A percentile compares a stretch with the other conserved stretches of the same genome.
These are phyloP conservation scores for Machimus rusticus DNA, from an alignment of 2,888 invertebrate genomes.

Conservation along the genomic window DNA sequence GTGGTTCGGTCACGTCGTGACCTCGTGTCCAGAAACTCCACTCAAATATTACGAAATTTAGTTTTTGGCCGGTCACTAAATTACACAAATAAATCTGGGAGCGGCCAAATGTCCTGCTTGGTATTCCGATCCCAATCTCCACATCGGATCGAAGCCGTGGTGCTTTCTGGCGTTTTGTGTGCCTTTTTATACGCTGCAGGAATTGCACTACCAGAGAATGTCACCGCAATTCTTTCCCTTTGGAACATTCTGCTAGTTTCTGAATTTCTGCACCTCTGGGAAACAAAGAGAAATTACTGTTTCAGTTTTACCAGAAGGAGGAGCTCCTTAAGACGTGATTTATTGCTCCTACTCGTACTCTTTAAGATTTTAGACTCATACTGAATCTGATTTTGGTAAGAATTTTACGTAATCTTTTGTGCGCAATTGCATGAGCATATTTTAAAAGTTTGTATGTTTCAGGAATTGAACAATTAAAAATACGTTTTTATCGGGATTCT, in stretches of 20 bases:
- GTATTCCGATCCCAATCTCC: constrained; percentile 24
- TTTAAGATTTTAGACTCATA: not conserved
- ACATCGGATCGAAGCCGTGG: constrained; percentile 28
- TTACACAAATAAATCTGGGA: constrained; percentile 39
- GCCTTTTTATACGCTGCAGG: constrained; percentile 20
- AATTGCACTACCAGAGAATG: constrained; percentile 9
- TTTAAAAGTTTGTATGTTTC: not conserved
- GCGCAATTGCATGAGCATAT: not conserved
- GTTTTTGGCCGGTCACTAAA: constrained; percentile 35
- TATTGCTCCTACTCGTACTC: not conserved
- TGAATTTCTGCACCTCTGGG: not conserved
- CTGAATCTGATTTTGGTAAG: not conserved
- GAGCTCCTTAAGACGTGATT: not conserved
- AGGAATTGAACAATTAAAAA: not conserved
- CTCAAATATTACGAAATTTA: constrained; percentile 22
- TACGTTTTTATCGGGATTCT: too few relatives aligned
- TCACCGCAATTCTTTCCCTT: not conserved
- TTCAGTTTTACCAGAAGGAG: not conserved
- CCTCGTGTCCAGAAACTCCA: not conserved
- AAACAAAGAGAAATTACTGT: not conserved
- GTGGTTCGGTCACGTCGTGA: constrained; percentile 8
- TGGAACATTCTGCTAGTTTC: not conserved
- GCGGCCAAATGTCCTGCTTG: constrained; percentile 25
- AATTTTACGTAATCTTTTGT: not conserved
- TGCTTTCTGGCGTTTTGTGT: not conserved